Base-by-base conservation (phyloP, 2,888 invertebrate genomes). In the Cylindroiulus punctatus region DNA sequence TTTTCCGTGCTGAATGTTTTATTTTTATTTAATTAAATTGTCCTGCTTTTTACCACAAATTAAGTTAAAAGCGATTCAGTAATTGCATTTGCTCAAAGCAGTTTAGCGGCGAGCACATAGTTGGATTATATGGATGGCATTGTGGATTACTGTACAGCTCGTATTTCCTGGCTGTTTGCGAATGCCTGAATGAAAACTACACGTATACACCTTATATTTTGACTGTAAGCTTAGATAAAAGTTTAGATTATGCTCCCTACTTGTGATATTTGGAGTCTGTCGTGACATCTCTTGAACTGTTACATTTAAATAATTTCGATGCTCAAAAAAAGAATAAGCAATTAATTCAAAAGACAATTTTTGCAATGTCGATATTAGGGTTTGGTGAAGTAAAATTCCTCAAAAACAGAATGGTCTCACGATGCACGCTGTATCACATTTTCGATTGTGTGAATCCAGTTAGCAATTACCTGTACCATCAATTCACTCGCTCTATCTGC, bases 401-500 rank as follows among this genome's bases (percentile, higher is more conserved):
- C 5, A n/a, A 19, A 57, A 22, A 57, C n/a, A 7, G 22, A 57
- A 57, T 57, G n/a, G 19, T 7, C 22, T 19, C 19, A 57, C 19
- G 2, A n/a, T 76, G 76, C 30, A 30, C 22, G 22, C 30, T 14
- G 26, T 30, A 65, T 12, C 14, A 10, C 76, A 14, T 2, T 30
- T 26, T 30, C 26, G 76, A 30, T 76, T 76, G 26, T 76, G 30
- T 14, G 22, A 30, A 26, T 7, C 36, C 14, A 30, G 26, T 26
- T 7, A 76, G 30, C 30, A 14, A 76, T 30, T 76, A 76, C 76
- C 30, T 76, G 30, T 14, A 76, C 26, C 26, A 26, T 3, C 76
- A 14, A 76, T 76, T 76, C 76, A 30, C 76, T 76, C 76, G 76
- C 26, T 76, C 12, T 76, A 30, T 76, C 76, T 12, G 30, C 76